Base-by-base conservation (phyloP, 2,113 vertebrate genomes). In the Syngnathus floridae region DNA sequence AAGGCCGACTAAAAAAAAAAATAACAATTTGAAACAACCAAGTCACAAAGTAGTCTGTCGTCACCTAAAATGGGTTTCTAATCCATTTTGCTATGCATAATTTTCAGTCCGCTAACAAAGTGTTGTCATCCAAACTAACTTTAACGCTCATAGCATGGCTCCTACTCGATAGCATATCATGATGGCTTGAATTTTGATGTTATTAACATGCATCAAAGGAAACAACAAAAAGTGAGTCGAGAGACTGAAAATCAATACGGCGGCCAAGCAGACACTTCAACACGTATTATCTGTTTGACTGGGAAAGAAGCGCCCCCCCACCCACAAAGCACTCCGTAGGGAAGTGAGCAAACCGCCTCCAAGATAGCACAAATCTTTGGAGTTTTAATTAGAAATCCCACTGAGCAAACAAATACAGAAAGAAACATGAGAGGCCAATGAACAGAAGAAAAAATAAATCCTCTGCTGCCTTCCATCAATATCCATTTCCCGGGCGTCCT, bases 321-420 rank as follows among this genome's bases (percentile, higher is more conserved):
- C 26, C 21, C 52, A 51, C 59, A 61, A 63, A 43, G 62, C 56
- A 58, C 73, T 61, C 41, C 40, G 55, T 66, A 74, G 68, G 52
- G 71, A 38, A 69, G 38, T 43, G 75, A 60, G 75, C 73, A 64
- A 58, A 58, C 41, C 64, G 2, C 64, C 73, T 69, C 46, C 37
- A 66, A 69, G 67, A 62, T 71, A 82, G 73, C 69, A 67, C 64
- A 70, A 77, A 75, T 62, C 73, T 62, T 12, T 55, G 10, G 75
- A 75, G 82, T 85, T 61, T 85, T 81, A 84, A 88, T 85, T 83
- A 85, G 74, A 83, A 85, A 87, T 80, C 74, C 71, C 76, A 78
- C 65, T 67, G 82, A 83, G 82, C 83, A 84, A 82, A 83, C 76
- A 80, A 84, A 82, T 65, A 80, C 77, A 76, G 10, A 76, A 8